Evolutionary conservation across 2,888 invertebrate species (phyloP).

Genomic region (Furcula furcula): DNA sequence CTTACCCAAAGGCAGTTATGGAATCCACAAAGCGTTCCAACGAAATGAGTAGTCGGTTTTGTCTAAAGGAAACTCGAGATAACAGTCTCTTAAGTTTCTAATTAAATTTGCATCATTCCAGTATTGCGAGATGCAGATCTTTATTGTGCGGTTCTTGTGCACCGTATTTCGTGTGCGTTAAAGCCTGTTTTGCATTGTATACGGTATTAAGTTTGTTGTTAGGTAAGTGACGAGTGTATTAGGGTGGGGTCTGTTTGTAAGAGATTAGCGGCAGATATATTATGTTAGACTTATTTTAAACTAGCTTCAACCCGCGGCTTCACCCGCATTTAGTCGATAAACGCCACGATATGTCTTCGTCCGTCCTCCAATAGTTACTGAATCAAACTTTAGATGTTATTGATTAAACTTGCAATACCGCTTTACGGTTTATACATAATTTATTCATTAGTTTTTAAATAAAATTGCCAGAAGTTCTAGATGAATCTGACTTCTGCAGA

Average conservation of each 20-base stretch:
- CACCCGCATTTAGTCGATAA: too few species aligned
- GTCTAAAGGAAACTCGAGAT: neutral
- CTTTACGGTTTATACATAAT: too few species aligned
- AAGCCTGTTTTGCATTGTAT: slow-evolving; percentile 15
- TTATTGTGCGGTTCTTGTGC: slow-evolving; percentile 12
- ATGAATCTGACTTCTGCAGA: too few species aligned
- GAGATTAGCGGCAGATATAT: too few species aligned
- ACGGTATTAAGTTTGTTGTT: neutral
- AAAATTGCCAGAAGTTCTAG: too few species aligned
- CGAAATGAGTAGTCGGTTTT: neutral
- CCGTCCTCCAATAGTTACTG: too few species aligned
- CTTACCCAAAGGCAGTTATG: neutral
- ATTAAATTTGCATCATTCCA: slow-evolving; percentile 43
- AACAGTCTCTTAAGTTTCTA: slow-evolving; percentile 32
- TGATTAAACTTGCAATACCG: too few species aligned
- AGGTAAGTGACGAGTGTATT: neutral
- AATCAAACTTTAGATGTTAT: too few species aligned
- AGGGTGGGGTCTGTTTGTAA: slow-evolving; percentile 7
- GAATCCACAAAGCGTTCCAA: neutral
- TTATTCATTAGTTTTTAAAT: too few species aligned
- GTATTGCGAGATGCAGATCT: slow-evolving; percentile 29
- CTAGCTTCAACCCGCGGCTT: too few species aligned
- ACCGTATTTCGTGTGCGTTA: slow-evolving; percentile 19
- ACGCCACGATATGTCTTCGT: too few species aligned
- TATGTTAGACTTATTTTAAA: neutral